Conservation (phyloP, 2,888 invertebrate genomes). For the Orthosia incerta region DNA sequence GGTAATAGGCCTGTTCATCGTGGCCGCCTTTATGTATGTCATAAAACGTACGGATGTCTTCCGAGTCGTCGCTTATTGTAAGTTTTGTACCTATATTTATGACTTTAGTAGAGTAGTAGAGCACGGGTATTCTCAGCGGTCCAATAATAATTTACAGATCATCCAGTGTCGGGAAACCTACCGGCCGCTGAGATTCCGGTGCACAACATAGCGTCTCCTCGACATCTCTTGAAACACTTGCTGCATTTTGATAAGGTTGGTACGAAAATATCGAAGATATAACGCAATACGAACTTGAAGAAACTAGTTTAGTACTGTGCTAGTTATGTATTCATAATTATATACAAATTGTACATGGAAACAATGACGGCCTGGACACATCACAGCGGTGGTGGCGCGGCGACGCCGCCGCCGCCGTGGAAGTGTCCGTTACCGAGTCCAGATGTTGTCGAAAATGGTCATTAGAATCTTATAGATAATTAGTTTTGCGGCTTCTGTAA, state of each 20-base stretch:
- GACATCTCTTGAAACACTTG: constrained; percentile 28
- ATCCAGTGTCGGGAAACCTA: constrained; percentile 13
- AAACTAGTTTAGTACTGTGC: background rate
- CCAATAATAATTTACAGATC: constrained; percentile 21
- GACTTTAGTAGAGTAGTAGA: too few species aligned
- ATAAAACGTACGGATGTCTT: constrained; percentile 46
- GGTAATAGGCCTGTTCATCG: constrained; percentile 28
- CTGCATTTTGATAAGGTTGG: constrained; percentile 16
- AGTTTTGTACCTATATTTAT: constrained; percentile 23
- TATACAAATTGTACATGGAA: too few species aligned
- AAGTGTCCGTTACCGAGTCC: too few species aligned
- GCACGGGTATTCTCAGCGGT: background rate
- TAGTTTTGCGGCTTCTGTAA: too few species aligned
- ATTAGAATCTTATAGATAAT: too few species aligned
- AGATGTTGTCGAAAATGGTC: too few species aligned
- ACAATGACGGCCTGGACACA: too few species aligned
- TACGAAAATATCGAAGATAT: background rate
- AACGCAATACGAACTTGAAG: background rate
- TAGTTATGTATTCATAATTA: background rate
- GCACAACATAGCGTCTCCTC: background rate
- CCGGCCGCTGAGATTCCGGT: background rate
- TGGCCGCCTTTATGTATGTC: constrained; percentile 42
- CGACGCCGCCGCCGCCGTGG: too few species aligned
- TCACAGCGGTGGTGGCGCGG: too few species aligned
- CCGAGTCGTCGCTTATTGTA: constrained; percentile 48